Base-by-base conservation (phyloP, 2,797 vertebrate species). In the Aeoliscus strigatus region DNA sequence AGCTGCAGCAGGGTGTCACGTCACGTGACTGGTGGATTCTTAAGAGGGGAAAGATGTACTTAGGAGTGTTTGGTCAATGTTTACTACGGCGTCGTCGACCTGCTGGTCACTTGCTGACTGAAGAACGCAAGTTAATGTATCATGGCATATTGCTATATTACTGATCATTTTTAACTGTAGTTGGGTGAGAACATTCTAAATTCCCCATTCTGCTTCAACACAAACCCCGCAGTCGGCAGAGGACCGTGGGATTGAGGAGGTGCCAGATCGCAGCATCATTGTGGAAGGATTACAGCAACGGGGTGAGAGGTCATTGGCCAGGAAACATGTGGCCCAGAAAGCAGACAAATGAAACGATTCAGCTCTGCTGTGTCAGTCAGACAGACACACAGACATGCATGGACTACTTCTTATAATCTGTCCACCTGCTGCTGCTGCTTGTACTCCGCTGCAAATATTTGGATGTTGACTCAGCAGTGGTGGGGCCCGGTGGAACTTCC, bases 261-360 rank as follows among this genome's bases (percentile, higher is more conserved):
- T 33, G 40, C 64, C 61, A 70, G 56, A 80, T 69, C 55, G 30
- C 60, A 51, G 72, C 70, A 78, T 81, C 71, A 67, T 74, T 75
- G 78, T 77, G 33, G 38, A 50, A 52, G 73, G 80, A 83, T 83
- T 80, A 80, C 50, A 72, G 64, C 56, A 37, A 50, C 3, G 24
- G 62, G 77, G 73, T 66, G 58, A 78, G 27, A 52, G 74, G 77
- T 80, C 73, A 45, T 40, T 62, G 64, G 66, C 57, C 63, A 53
- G 71, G 51, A 79, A 78, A 70, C 61, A 72, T 72, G 77, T 82
- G 75, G 66, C 70, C 67, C 68, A 66, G 64, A 77, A 79, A 72
- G 51, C 55, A 70, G 58, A 73, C 70, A 79, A 80, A 80, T 76
- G 52, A 70, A 74, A 74, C 73, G 48, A 32, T 39, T 58, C 27